A percentile compares a stretch with the other conserved stretches of the same genome.
Evolutionary conservation across 2,797 vertebrate species (phyloP).

Genomic region (Phyllotis vaccarum): DNA sequence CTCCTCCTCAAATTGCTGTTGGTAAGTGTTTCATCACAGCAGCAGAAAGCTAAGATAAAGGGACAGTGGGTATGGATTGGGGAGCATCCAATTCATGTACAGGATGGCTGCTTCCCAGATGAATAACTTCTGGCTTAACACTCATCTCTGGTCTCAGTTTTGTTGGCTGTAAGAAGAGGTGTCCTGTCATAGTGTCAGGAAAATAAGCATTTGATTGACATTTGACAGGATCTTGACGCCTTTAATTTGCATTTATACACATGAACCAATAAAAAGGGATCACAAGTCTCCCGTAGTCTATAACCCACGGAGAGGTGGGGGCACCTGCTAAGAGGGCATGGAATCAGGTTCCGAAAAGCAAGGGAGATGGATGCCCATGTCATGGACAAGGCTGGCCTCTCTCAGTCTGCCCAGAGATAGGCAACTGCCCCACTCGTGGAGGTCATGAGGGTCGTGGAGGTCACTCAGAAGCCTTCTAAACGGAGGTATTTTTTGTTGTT

Average conservation of each 20-base stretch:
- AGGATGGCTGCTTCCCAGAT: neutral
- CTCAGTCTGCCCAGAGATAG: neutral
- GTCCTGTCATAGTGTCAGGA: neutral
- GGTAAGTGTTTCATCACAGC: neutral
- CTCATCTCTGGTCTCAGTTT: neutral
- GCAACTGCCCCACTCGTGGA: neutral
- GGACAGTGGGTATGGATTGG: neutral
- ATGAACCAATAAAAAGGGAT: neutral
- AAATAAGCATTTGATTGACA: neutral
- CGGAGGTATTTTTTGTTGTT: neutral
- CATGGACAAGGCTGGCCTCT: neutral
- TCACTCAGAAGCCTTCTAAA: neutral
- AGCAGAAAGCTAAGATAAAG: neutral
- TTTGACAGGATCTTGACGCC: neutral
- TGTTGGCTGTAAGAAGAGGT: neutral
- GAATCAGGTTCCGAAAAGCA: neutral
- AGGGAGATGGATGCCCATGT: neutral
- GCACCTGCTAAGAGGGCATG: neutral
- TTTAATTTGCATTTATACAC: neutral
- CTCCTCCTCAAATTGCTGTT: neutral
- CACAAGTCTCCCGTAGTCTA: neutral
- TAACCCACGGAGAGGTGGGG: neutral
- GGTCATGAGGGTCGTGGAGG: neutral
- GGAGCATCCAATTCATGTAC: fast-evolving
- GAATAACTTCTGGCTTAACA: neutral